phyloP scores from a whole-genome alignment of 2,113 vertebrate genomes.

The Sapajus apella region DNA sequence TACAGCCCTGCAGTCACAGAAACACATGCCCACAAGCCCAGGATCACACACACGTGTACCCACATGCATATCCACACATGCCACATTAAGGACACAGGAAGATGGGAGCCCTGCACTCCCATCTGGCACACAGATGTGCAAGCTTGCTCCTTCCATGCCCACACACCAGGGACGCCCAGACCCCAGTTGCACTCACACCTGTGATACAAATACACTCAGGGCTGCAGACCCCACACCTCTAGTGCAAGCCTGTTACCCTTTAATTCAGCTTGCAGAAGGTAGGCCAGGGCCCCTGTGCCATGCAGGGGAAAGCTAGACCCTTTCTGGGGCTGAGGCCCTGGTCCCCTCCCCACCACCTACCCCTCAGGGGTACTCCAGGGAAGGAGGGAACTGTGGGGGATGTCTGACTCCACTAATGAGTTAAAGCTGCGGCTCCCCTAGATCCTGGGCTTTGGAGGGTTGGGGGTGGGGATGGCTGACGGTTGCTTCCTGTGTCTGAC shows the following conservation, averaged over 20 bases:
- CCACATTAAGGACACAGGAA: background rate
- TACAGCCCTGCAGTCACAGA: background rate
- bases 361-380: background rate
- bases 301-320: background rate
- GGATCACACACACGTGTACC: background rate
- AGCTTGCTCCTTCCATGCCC: background rate
- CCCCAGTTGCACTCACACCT: background rate
- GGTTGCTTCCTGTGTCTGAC: constrained; percentile 69
- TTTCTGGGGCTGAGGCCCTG: background rate
- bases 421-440: constrained; percentile 62
- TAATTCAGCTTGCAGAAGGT: background rate
- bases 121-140: constrained; percentile 67
- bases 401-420: constrained; percentile 71
- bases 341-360: background rate
- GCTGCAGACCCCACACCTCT: background rate
- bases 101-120: background rate
- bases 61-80: background rate
- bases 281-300: background rate
- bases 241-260: background rate
- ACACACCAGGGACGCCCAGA: background rate
- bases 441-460: background rate
- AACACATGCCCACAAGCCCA: background rate
- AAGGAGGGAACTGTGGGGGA: constrained; percentile 33
- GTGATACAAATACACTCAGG: background rate
- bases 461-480: background rate